These are phyloP conservation scores for Saccopteryx bilineata DNA, from an alignment of 2,113 vertebrate genomes.

Conservation along the genomic window DNA sequence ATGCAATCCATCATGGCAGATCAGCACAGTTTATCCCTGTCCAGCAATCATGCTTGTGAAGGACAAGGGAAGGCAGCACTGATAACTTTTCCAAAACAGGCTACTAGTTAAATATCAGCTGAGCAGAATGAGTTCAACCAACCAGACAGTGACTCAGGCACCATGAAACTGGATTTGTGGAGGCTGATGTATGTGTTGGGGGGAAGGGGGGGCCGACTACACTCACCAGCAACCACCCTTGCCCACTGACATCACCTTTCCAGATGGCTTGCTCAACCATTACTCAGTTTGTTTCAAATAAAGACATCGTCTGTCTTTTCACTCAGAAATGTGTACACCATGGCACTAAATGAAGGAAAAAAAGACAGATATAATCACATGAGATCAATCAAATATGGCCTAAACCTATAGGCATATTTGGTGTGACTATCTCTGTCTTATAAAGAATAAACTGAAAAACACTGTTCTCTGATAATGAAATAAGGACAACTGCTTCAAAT, in stretches of 20 bases:
- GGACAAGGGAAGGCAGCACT: background rate
- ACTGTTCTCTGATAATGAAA: slow-evolving; percentile 34
- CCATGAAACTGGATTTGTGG: slow-evolving; percentile 42
- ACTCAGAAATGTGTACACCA: slow-evolving; percentile 43
- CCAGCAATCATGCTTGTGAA: slow-evolving; percentile 41
- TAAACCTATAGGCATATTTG: background rate
- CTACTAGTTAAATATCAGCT: slow-evolving; percentile 76
- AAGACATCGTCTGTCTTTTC: slow-evolving; percentile 65
- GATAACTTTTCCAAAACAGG: slow-evolving; percentile 62
- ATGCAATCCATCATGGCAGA: slow-evolving; percentile 77
- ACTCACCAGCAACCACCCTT: slow-evolving; percentile 8
- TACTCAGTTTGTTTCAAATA: slow-evolving; percentile 42
- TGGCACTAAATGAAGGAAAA: background rate
- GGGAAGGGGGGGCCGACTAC: background rate
- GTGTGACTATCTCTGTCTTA: slow-evolving; percentile 37
- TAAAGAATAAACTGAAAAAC: slow-evolving; percentile 62
- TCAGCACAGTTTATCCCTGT: slow-evolving; percentile 66
- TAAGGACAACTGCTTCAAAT: slow-evolving; percentile 76
- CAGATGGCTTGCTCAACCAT: slow-evolving; percentile 62
- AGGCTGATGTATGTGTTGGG: background rate
- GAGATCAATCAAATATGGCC: slow-evolving; percentile 39
- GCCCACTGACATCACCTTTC: slow-evolving; percentile 76
- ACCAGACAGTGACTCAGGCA: slow-evolving; percentile 51
- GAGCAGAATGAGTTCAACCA: slow-evolving; percentile 68
- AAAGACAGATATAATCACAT: slow-evolving; percentile 9